These are phyloP conservation scores for Mamestra brassicae DNA, from an alignment of 2,888 invertebrate species.

Conservation along the genomic window DNA sequence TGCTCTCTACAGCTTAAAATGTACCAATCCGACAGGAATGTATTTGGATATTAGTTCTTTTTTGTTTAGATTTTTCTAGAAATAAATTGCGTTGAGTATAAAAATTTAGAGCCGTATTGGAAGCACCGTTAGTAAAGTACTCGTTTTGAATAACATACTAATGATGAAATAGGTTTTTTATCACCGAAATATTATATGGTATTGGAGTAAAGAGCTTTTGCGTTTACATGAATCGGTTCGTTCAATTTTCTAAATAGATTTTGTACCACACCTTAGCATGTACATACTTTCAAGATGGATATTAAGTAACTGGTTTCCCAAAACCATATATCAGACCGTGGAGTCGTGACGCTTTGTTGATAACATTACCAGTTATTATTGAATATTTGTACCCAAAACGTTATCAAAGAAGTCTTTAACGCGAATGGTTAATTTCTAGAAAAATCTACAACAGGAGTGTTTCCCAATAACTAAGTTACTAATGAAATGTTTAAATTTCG, in stretches of 20 bases:
- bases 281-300: background rate
- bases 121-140: slow-evolving; percentile 44
- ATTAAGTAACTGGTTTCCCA: background rate
- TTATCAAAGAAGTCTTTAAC: background rate
- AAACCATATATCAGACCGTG: background rate
- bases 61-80: slow-evolving; percentile 62
- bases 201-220: background rate
- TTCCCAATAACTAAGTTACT: slow-evolving; percentile 63
- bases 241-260: background rate
- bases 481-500: slow-evolving; percentile 73
- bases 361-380: background rate
- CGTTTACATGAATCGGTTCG: background rate
- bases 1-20: slow-evolving; percentile 72
- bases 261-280: background rate
- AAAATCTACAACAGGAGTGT: slow-evolving; percentile 55
- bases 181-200: background rate
- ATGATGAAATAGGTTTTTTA: background rate
- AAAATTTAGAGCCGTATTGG: slow-evolving; percentile 53
- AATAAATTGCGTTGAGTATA: slow-evolving; percentile 57
- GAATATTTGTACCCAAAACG: slow-evolving; percentile 16
- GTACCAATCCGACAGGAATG: slow-evolving; percentile 78
- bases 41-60: slow-evolving; percentile 67
- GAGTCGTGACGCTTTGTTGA: background rate
- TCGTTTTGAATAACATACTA: background rate
- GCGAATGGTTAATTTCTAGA: slow-evolving; percentile 55